Evolutionary conservation across 2,888 invertebrate species (phyloP).

Genomic region (Lochmaea capreae): DNA sequence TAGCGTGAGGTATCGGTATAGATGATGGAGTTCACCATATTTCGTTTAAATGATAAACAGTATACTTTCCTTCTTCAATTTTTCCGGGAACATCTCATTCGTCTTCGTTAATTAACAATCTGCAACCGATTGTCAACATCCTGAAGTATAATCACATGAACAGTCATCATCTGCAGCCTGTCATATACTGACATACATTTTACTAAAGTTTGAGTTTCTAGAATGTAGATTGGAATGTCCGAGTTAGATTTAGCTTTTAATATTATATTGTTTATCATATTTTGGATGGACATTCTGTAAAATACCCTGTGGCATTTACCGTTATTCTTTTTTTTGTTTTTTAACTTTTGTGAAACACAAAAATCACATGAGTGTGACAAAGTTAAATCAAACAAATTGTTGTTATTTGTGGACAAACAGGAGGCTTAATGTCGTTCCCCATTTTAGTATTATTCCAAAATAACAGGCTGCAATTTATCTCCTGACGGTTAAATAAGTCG

Average conservation of each 20-base stretch:
- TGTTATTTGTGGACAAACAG: not conserved
- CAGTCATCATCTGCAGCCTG: no score
- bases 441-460: not conserved
- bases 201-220: no score
- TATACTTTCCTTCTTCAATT: no score
- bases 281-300: not conserved
- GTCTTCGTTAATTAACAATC: no score
- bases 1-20: no score
- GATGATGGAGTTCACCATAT: no score
- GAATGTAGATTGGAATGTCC: no score
- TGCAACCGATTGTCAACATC: no score
- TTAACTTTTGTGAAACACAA: not conserved
- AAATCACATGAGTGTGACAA: not conserved
- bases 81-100: no score
- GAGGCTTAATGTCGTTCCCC: not conserved
- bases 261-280: not conserved
- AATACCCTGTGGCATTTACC: not conserved
- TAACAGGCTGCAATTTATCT: not conserved
- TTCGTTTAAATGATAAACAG: no score
- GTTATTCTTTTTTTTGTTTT: not conserved
- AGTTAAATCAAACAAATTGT: not conserved
- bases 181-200: no score
- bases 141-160: no score
- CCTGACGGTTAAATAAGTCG: not conserved
- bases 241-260: not conserved